Conservation (phyloP, 2,888 invertebrate species). For the Nyleta sp. region DNA sequence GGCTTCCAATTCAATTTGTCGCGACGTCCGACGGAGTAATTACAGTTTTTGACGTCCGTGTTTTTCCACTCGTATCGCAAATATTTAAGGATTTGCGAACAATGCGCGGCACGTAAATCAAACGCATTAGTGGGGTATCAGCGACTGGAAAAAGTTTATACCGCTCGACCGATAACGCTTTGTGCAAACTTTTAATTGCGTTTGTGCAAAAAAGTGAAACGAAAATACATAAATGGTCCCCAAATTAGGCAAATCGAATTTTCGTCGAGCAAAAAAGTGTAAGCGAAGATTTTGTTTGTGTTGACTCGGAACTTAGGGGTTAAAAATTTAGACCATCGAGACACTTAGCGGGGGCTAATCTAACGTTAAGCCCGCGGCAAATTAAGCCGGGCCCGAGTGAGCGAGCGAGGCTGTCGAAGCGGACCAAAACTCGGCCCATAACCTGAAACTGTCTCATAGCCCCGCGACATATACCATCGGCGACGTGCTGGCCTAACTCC, state of each 20-base stretch:
- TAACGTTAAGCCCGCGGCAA: constrained; percentile 71
- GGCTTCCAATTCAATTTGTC: constrained; percentile 51
- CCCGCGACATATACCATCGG: constrained; percentile 50
- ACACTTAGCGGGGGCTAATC: constrained; percentile 68
- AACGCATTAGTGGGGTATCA: not conserved
- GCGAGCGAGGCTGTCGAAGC: constrained; percentile 53
- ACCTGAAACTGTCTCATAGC: constrained; percentile 67
- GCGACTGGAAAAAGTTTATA: constrained; percentile 8
- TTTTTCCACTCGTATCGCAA: constrained; percentile 11
- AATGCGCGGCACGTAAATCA: not conserved
- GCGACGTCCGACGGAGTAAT: constrained; percentile 30
- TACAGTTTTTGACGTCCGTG: constrained; percentile 36
- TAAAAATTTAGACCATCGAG: constrained; percentile 26
- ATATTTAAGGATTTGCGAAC: constrained; percentile 15
- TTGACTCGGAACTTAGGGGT: too few relatives aligned
- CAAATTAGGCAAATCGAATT: too few relatives aligned
- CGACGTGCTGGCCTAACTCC: constrained; percentile 73
- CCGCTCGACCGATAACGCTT: constrained; percentile 8
- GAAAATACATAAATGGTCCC: too few relatives aligned
- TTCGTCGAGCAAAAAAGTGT: too few relatives aligned
- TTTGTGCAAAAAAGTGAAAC: too few relatives aligned
- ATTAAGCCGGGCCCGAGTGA: constrained; percentile 74
- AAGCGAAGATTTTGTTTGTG: too few relatives aligned
- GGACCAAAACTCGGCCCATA: constrained; percentile 73
- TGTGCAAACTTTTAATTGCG: constrained; percentile 7